phyloP scores from a whole-genome alignment of 2,888 invertebrate genomes.

The Acronicta alni region DNA sequence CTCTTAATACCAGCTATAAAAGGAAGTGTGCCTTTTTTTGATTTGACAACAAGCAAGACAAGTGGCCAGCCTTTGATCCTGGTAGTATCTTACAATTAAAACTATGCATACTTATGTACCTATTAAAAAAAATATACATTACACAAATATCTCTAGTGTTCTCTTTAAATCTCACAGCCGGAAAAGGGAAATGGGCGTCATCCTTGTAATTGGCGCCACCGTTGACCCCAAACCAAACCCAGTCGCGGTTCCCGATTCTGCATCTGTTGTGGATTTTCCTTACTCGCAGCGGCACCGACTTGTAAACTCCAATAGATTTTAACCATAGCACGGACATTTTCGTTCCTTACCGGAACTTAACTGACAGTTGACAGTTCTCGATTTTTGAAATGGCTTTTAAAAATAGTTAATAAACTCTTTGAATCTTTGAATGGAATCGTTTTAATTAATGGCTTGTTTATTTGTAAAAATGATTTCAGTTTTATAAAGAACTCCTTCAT shows the following conservation, averaged over 20 bases:
- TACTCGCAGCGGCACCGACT: constrained; percentile 52
- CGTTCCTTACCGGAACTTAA: constrained; percentile 4
- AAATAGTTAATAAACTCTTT: too few species aligned
- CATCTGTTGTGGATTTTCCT: constrained; percentile 66
- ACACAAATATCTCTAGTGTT: constrained; percentile 90
- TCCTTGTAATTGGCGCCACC: constrained; percentile 90
- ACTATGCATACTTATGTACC: too few species aligned
- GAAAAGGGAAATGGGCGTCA: constrained; percentile 89
- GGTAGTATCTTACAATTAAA: too few species aligned
- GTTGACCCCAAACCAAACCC: constrained; percentile 91
- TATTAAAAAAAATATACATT: constrained; percentile 51
- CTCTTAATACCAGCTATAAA: too few species aligned
- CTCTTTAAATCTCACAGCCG: constrained; percentile 90
- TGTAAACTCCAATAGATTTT: constrained; percentile 50
- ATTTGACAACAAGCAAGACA: too few species aligned
- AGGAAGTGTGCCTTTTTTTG: too few species aligned
- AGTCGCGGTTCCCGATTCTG: constrained; percentile 90
- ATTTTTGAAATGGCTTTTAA: constrained; percentile 23
- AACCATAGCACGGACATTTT: constrained; percentile 50
- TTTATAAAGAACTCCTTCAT: constrained; percentile 3
- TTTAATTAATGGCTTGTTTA: constrained; percentile 7
- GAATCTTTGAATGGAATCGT: not conserved
- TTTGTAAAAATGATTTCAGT: constrained; percentile 8
- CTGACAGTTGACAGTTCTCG: constrained; percentile 17
- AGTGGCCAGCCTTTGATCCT: too few species aligned